Conservation (phyloP, 2,113 vertebrate genomes). For the Noturus placidus region DNA sequence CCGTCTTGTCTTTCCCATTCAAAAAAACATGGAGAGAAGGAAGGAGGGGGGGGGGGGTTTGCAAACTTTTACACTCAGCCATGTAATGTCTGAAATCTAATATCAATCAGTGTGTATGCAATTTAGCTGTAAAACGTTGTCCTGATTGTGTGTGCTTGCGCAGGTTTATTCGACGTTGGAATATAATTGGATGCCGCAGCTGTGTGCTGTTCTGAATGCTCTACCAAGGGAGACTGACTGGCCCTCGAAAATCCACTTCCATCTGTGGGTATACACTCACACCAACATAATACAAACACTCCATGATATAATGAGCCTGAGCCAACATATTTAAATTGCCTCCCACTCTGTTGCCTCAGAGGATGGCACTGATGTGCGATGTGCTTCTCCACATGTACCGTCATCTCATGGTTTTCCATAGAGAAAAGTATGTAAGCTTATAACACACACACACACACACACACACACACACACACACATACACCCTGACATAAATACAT, state of each 20-base stretch:
- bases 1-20: neutral
- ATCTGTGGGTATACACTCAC: conserved; percentile 43
- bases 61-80: neutral
- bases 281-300: conserved; percentile 45
- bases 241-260: conserved; percentile 46
- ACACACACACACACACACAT: neutral
- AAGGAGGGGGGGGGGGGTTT: too few species aligned
- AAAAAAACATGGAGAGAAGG: too few species aligned
- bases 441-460: neutral
- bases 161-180: neutral
- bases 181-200: conserved; percentile 21
- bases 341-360: conserved; percentile 42
- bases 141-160: neutral
- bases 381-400: conserved; percentile 27
- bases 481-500: neutral
- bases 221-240: conserved; percentile 28
- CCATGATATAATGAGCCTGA: conserved; percentile 50
- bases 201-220: conserved; percentile 28
- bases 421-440: neutral
- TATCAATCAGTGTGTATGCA: neutral
- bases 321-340: conserved; percentile 50
- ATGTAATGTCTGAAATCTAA: neutral
- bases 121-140: conserved; percentile 9
- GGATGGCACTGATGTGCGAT: conserved; percentile 23
- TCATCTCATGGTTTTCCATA: conserved; percentile 1